Evolutionary conservation across 2,797 vertebrate genomes (phyloP), one percentile per base, ranked within the genome.

Genomic region (Liparis tanakae): DNA sequence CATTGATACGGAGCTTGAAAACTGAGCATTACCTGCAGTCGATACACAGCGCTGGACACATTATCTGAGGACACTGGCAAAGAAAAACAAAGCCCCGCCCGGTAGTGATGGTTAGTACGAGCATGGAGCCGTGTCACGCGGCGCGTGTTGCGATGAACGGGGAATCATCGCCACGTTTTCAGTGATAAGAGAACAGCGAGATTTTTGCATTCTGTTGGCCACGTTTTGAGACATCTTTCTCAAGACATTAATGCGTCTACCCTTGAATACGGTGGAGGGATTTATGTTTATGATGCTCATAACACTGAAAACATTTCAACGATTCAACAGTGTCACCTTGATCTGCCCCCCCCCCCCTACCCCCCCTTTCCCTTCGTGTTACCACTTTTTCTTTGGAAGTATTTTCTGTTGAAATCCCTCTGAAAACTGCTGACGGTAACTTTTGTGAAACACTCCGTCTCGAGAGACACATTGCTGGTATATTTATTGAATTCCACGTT

Each of bases 41-140:
- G 15, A 70, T 73, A 46, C 72, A 51, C 51, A 62, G 64, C 59
- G 17, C 20, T 50, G 71, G 50, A 13, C 62, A 43, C 44, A 72
- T 36, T 46, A 64, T 58, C 51, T 65, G 67, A 72, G 56, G 36
- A 70, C 33, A 53, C 51, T 18, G 53, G 55, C 56, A 65, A 61
- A 57, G 46, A 57, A 36, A 67, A 57, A 46, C 20, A 50, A 67
- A 72, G 53, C 71, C 67, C 67, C 74, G 73, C 65, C 78, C 81
- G 79, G 59, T 36, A 66, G 86, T 80, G 81, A 86, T n/a, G 58
- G 84, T 92, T 89, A 92, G 86, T 84, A 71, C 56, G 20, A 80
- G 84, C 79, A 77, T 67, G 73, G 80, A 86, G 82, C 70, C 51
- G 65, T 74, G 79, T 75, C 80, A 76, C 44, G 70, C 60, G 67